phyloP scores from a whole-genome alignment of 1,140 invertebrate species.

The Diprion similis region DNA sequence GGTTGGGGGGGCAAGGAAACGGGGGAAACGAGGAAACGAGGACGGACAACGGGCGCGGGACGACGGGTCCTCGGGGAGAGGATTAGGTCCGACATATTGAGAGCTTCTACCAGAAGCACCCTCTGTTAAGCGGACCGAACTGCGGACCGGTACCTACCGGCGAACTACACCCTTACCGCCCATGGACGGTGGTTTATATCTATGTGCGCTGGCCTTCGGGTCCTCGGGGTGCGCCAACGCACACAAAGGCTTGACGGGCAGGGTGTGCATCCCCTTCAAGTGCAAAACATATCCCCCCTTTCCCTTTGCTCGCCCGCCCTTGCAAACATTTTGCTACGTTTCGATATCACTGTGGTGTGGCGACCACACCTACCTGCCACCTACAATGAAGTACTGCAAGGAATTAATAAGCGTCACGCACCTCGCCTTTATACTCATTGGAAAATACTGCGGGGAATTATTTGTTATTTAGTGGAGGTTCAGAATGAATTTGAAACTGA shows the following conservation, averaged over 20 bases:
- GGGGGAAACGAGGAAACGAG: conserved; percentile 22
- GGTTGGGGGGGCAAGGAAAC: conserved; percentile 11
- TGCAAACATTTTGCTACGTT: no score
- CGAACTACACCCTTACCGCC: neutral
- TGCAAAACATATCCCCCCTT: neutral
- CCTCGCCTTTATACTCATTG: no score
- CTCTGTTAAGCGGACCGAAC: conserved; percentile 26
- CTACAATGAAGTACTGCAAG: no score
- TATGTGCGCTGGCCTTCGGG: neutral
- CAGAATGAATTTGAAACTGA: no score
- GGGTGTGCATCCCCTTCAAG: neutral
- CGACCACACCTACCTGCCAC: no score
- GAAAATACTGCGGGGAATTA: no score
- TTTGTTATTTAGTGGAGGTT: no score
- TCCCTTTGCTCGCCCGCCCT: no score
- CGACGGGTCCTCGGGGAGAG: conserved; percentile 35
- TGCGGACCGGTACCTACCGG: conserved; percentile 3
- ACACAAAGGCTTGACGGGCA: neutral
- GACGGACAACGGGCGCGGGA: conserved; percentile 28
- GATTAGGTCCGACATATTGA: conserved; percentile 56
- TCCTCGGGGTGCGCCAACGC: conserved; percentile 1
- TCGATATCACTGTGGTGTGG: no score
- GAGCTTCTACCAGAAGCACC: conserved; percentile 47
- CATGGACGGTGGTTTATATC: neutral
- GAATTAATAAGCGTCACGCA: no score